Evolutionary conservation across 2,113 vertebrate species (phyloP).

Genomic region (Corythaixoides concolor): DNA sequence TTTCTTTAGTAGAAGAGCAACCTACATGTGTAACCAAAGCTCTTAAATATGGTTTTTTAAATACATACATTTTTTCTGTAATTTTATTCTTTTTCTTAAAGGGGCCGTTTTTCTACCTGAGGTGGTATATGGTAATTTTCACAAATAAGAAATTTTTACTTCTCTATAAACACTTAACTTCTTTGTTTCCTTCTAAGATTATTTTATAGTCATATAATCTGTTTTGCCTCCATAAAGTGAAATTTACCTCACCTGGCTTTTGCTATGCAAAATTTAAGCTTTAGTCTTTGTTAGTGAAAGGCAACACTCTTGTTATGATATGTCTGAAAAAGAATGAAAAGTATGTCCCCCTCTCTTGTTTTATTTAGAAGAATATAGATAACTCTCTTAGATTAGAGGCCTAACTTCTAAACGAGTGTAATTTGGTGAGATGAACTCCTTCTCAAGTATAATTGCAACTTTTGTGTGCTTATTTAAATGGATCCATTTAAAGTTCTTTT

Average conservation of each 20-base stretch:
- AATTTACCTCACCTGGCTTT: not conserved
- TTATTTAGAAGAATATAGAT: not conserved
- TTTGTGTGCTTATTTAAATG: not conserved
- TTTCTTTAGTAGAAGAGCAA: not conserved
- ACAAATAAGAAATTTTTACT: not conserved
- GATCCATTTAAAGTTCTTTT: not conserved
- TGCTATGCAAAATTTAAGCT: not conserved
- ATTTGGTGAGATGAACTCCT: not conserved
- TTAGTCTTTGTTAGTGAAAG: not conserved
- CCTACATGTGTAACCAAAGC: not conserved
- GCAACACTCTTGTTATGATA: not conserved
- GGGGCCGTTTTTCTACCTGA: not conserved
- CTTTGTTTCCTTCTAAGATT: not conserved
- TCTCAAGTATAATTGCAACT: not conserved
- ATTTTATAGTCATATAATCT: not conserved
- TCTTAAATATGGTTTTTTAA: not conserved
- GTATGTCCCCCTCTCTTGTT: not conserved
- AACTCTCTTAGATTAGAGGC: not conserved
- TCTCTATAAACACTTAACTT: not conserved
- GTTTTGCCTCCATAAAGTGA: not conserved
- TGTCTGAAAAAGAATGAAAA: not conserved
- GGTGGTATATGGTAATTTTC: not conserved
- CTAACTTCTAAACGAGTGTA: not conserved
- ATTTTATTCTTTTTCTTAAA: not conserved
- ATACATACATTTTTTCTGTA: accelerated